These are phyloP conservation scores for Bellardia pandia DNA, from an alignment of 2,888 invertebrate genomes.

Conservation along the genomic window DNA sequence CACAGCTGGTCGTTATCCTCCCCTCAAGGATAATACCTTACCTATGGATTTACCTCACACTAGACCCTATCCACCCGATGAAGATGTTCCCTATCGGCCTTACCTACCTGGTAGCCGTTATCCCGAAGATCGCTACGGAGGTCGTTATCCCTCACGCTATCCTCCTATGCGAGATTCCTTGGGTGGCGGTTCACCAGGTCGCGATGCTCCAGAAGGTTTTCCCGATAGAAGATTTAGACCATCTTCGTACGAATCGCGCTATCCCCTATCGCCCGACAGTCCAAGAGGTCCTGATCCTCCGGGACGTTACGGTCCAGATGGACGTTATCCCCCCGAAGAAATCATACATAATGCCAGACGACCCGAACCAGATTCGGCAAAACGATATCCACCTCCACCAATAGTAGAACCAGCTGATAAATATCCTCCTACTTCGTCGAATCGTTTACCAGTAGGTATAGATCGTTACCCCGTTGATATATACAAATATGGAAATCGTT, in stretches of 20 bases:
- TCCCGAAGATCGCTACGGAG: conserved; percentile 80
- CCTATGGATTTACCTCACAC: conserved; percentile 83
- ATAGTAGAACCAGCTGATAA: conserved; percentile 83
- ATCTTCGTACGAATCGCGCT: conserved; percentile 82
- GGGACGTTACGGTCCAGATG: conserved; percentile 77
- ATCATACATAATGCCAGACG: conserved; percentile 80
- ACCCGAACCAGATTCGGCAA: conserved; percentile 85
- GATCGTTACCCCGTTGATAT: conserved; percentile 84
- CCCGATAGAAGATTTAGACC: conserved; percentile 84
- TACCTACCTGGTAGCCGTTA: conserved; percentile 78
- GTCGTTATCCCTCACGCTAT: conserved; percentile 79
- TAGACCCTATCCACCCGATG: conserved; percentile 80
- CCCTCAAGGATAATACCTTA: conserved; percentile 79
- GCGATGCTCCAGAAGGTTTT: conserved; percentile 83
- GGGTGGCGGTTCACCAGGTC: conserved; percentile 80
- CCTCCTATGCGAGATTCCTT: conserved; percentile 76
- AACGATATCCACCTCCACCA: conserved; percentile 85
- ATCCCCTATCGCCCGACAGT: conserved; percentile 79
- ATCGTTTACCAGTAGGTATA: conserved; percentile 85
- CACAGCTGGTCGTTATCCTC: conserved; percentile 78
- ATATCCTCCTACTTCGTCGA: conserved; percentile 83
- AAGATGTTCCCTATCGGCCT: conserved; percentile 80
- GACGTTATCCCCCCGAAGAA: conserved; percentile 80
- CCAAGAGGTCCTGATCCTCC: conserved; percentile 69
- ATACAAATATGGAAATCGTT: conserved; percentile 85